Evolutionary conservation across 2,113 vertebrate species (phyloP).

Genomic region (Perca schrenkii): DNA sequence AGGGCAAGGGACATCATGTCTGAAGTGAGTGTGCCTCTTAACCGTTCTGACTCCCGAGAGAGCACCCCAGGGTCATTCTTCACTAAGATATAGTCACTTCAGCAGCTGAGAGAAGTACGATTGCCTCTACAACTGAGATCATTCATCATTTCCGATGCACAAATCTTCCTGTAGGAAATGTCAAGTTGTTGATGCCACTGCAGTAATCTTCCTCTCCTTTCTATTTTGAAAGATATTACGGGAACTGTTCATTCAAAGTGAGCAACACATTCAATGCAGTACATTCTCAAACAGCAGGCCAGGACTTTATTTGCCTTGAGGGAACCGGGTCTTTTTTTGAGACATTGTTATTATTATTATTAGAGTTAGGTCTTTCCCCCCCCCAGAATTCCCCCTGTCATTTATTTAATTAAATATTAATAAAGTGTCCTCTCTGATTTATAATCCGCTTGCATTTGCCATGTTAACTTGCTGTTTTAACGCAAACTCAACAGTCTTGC

Average conservation of each 20-base stretch:
- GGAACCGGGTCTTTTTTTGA: background rate
- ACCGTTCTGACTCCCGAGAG: background rate
- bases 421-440: background rate
- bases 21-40: slow-evolving; percentile 24
- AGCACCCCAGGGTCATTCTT: slow-evolving; percentile 20
- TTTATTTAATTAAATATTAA: background rate
- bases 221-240: background rate
- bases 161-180: slow-evolving; percentile 26
- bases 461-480: background rate
- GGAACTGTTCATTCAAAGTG: background rate
- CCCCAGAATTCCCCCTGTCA: background rate
- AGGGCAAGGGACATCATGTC: slow-evolving; percentile 1
- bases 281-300: background rate
- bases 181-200: slow-evolving; percentile 49
- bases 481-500: background rate
- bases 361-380: background rate
- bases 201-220: background rate
- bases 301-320: slow-evolving; percentile 1
- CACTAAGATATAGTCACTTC: slow-evolving; percentile 26
- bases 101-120: background rate
- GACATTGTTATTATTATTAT: slow-evolving; percentile 6
- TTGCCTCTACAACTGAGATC: background rate
- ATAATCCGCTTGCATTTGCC: background rate
- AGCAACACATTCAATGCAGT: background rate
- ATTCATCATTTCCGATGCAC: background rate